phyloP scores from a whole-genome alignment of 2,113 vertebrate species.

The Amphilophus citrinellus region DNA sequence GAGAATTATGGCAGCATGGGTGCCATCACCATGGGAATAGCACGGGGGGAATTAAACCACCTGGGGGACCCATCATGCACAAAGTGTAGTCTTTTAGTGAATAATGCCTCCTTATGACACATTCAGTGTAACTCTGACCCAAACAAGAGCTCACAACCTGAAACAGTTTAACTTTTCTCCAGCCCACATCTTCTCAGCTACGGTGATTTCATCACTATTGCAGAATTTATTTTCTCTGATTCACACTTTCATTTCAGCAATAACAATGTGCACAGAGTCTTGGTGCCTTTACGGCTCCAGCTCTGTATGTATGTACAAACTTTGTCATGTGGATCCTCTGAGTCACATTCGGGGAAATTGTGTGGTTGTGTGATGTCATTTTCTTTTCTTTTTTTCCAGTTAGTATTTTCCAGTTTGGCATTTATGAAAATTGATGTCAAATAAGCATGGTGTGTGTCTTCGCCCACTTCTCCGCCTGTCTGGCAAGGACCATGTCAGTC shows the following conservation, averaged over 20 bases:
- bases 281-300: not conserved
- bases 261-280: not conserved
- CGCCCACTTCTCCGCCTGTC: constrained; percentile 30
- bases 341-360: constrained; percentile 53
- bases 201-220: not conserved
- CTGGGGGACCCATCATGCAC: constrained; percentile 33
- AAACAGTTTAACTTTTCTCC: not conserved
- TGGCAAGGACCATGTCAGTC: constrained; percentile 37
- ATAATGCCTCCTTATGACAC: not conserved
- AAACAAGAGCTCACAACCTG: not conserved
- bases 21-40: constrained; percentile 56
- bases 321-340: constrained; percentile 29
- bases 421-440: constrained; percentile 56
- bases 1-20: constrained; percentile 55
- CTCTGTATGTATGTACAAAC: not conserved
- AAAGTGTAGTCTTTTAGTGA: constrained; percentile 10
- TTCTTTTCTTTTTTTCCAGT: not conserved
- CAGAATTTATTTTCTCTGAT: not conserved
- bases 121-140: not conserved
- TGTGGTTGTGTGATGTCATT: constrained; percentile 43
- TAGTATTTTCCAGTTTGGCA: constrained; percentile 54
- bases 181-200: not conserved
- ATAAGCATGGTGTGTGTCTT: constrained; percentile 1
- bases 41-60: constrained; percentile 61
- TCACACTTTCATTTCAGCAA: not conserved